phyloP scores from a whole-genome alignment of 2,888 invertebrate genomes.

The Eumerus sabulonum region DNA sequence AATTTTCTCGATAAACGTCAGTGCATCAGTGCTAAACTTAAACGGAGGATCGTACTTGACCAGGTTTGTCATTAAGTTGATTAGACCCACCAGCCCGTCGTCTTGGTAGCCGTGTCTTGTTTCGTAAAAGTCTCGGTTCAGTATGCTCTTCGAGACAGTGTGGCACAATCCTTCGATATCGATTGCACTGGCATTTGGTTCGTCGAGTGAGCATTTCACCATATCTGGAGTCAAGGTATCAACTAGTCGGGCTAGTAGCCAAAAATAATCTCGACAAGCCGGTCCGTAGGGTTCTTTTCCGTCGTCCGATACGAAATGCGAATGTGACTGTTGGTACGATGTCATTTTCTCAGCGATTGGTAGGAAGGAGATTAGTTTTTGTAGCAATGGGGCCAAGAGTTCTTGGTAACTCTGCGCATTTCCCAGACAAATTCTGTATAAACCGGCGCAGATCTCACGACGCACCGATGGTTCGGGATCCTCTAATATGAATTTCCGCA shows the following conservation, averaged over 20 bases:
- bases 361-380: constrained; percentile 89
- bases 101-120: constrained; percentile 91
- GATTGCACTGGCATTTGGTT: constrained; percentile 81
- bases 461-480: constrained; percentile 95
- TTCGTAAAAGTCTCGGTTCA: constrained; percentile 90
- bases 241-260: constrained; percentile 92
- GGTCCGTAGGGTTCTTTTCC: constrained; percentile 97
- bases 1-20: constrained; percentile 81
- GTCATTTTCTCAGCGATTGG: constrained; percentile 92
- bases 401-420: constrained; percentile 81
- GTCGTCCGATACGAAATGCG: constrained; percentile 75
- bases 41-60: constrained; percentile 93
- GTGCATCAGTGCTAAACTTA: constrained; percentile 88
- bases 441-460: constrained; percentile 93
- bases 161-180: constrained; percentile 88
- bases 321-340: constrained; percentile 73
- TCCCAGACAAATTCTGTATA: constrained; percentile 92
- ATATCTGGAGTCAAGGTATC: constrained; percentile 91
- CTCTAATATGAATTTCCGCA: constrained; percentile 91
- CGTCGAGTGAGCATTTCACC: constrained; percentile 83
- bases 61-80: constrained; percentile 92
- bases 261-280: constrained; percentile 96
- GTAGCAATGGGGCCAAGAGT: constrained; percentile 88
- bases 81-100: constrained; percentile 92
- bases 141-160: constrained; percentile 87